Percentiles rank a stretch among this genome's conserved stretches.
These are phyloP conservation scores for Astreopora myriophthalma DNA, from an alignment of 64 coral and sea anemone species.

Conservation along the genomic window DNA sequence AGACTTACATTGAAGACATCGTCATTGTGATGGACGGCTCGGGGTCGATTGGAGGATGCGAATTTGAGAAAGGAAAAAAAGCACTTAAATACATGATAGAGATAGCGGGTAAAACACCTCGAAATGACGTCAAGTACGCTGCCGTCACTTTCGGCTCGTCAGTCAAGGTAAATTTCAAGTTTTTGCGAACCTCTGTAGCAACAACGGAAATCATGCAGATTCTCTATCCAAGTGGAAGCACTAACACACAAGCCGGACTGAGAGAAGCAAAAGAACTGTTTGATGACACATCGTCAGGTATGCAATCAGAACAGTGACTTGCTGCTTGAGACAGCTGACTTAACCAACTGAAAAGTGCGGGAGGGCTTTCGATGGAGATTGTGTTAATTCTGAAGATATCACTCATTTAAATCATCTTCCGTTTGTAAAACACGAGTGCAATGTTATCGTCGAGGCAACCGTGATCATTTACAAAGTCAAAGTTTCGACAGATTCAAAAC, in stretches of 20 bases:
- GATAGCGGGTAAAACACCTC: not conserved
- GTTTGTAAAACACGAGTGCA: too few relatives aligned
- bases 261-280: conserved; percentile 22
- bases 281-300: not conserved
- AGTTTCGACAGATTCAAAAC: too few relatives aligned
- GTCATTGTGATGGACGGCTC: conserved; percentile 49
- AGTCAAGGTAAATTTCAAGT: conserved; percentile 29
- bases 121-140: not conserved
- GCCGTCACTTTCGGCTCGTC: not conserved
- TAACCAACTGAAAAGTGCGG: too few relatives aligned
- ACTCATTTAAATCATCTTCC: too few relatives aligned
- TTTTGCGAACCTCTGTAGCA: conserved; percentile 10
- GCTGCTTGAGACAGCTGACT: too few relatives aligned
- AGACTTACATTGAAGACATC: not conserved
- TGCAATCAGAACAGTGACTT: not conserved
- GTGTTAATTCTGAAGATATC: too few relatives aligned
- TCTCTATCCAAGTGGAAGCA: not conserved
- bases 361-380: too few relatives aligned
- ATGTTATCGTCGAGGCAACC: too few relatives aligned
- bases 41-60: not conserved
- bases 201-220: not conserved
- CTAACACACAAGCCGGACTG: conserved; percentile 37
- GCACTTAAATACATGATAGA: not conserved
- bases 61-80: conserved; percentile 32
- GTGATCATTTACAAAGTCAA: too few relatives aligned